Evolutionary conservation across 2,113 vertebrate genomes (phyloP).

Genomic region (Scomber scombrus): DNA sequence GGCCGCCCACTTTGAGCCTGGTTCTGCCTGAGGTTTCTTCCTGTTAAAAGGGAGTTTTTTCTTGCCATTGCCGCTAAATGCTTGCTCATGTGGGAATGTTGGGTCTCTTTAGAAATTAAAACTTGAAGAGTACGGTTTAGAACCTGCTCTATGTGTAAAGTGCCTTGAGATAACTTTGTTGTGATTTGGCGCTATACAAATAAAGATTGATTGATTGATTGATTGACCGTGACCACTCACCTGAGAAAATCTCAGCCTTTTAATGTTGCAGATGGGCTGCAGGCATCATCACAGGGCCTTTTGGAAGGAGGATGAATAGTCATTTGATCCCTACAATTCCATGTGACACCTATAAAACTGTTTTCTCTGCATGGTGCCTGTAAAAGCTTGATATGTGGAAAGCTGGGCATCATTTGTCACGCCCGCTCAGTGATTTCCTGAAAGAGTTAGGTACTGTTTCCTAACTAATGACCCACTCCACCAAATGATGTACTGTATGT

Average conservation of each 20-base stretch:
- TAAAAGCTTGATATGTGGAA: neutral
- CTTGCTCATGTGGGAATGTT: too few relatives aligned
- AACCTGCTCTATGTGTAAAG: too few relatives aligned
- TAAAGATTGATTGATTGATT: too few relatives aligned
- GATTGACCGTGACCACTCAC: constrained; percentile 24
- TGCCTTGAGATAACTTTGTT: too few relatives aligned
- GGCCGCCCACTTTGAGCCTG: too few relatives aligned
- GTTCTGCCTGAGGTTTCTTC: too few relatives aligned
- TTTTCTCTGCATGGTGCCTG: constrained; percentile 33
- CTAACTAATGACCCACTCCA: constrained; percentile 2
- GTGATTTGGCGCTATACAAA: too few relatives aligned
- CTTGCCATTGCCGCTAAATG: too few relatives aligned
- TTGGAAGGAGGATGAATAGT: constrained; percentile 12
- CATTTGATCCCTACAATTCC: constrained; percentile 36
- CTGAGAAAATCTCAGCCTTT: constrained; percentile 47
- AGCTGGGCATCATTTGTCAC: constrained; percentile 16
- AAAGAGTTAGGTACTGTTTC: constrained; percentile 23
- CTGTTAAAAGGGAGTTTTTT: too few relatives aligned
- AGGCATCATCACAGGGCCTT: constrained; percentile 46
- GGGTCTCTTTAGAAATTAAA: too few relatives aligned
- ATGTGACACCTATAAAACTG: constrained; percentile 37
- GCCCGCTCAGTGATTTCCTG: constrained; percentile 43
- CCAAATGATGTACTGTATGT: constrained; percentile 5
- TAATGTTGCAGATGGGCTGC: constrained; percentile 56
- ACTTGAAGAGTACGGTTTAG: too few relatives aligned